Base-by-base conservation (phyloP, 2,113 vertebrate genomes). In the Drymodes brunneopygia region DNA sequence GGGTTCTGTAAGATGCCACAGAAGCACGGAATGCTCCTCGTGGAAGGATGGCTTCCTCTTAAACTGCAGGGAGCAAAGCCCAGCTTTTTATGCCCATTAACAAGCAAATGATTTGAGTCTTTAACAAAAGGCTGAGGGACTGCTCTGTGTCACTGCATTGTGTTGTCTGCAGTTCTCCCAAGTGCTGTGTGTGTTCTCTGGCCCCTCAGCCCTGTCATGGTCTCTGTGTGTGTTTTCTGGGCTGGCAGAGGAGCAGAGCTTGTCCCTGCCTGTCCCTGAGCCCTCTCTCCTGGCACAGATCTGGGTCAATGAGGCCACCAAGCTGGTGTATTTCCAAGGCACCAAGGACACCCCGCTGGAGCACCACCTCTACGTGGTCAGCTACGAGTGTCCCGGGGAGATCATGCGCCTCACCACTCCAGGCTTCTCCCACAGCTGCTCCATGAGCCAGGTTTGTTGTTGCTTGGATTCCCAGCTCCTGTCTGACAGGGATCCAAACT, bases 391-490 rank as follows among this genome's bases (percentile, higher is more conserved):
- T 1, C 98, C 99, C 0, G 98, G 99, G 8, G 99, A 99, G 60
- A 98, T 99, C 12, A 97, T 99, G 91, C 98, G 99, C 64, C 98
- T 99, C 87, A 99, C 99, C 86, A 99, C 99, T 0, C 98, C 98
- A 0, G 99, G 99, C 91, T 99, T 99, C 97, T 99, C 99, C 60
- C 99, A 99, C 87, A 99, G 99, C 98, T 99, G 99, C 86, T 99
- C 98, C 33, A 98, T 99, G 98, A 99, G 99, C 97, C 99, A 99
- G 99, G 99, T 99, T 53, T 18, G 95, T 90, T 45, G 10, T 24
- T 67, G 3, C 54, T 24, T 29, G 40, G 29, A 7, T 53, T 31
- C 77, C 73, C 6, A 1, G 54, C 64, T 50, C 65, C 69, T n/a
- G 36, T 4, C 36, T 71, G 70, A 11, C 33, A 6, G 73, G 42